Conservation (phyloP, 2,888 invertebrate genomes). For the Nephrotoma appendiculata region DNA sequence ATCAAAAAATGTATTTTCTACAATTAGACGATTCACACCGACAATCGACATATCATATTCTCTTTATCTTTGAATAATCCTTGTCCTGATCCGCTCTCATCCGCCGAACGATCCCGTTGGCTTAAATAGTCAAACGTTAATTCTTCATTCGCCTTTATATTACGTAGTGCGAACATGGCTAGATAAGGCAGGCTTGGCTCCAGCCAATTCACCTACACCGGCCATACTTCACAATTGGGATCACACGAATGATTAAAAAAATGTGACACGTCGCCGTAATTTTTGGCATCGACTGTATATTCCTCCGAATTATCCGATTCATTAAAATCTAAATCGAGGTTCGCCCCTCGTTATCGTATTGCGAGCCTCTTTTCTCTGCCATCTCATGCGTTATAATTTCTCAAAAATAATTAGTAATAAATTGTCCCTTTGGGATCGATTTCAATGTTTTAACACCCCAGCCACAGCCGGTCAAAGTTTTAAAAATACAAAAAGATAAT, state of each 20-base stretch:
- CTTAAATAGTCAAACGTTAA: conserved; percentile 78
- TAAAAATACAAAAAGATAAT: conserved; percentile 65
- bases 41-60: conserved; percentile 51
- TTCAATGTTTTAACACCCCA: conserved; percentile 84
- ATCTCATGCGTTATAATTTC: conserved; percentile 86
- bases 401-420: conserved; percentile 86
- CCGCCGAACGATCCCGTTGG: conserved; percentile 15
- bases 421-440: conserved; percentile 61
- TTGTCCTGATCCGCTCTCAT: not conserved
- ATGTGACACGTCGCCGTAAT: conserved; percentile 80
- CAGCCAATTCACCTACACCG: conserved; percentile 82
- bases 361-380: conserved; percentile 73
- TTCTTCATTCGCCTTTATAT: conserved; percentile 73
- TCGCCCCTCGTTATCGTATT: conserved; percentile 70
- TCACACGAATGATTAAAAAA: conserved; percentile 95
- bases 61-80: conserved; percentile 8
- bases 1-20: conserved; percentile 58
- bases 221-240: conserved; percentile 83
- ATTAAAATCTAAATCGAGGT: conserved; percentile 90
- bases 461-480: conserved; percentile 74
- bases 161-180: conserved; percentile 70
- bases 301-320: conserved; percentile 38
- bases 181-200: conserved; percentile 80
- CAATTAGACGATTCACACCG: conserved; percentile 60
- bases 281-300: conserved; percentile 82